Evolutionary conservation across 2,113 vertebrate species (phyloP).

Genomic region (Ctenodactylus gundi): DNA sequence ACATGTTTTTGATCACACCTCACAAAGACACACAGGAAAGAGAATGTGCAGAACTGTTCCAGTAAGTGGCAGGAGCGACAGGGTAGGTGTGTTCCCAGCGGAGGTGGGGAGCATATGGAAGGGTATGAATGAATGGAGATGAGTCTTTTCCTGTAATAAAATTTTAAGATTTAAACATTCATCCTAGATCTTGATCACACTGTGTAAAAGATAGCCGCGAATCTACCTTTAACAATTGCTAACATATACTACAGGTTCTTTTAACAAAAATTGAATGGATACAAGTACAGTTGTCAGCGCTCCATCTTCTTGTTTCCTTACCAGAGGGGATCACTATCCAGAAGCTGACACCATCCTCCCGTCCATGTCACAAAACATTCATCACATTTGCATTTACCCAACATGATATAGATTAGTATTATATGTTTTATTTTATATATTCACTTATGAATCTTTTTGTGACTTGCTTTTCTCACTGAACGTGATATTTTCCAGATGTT

Average conservation of each 20-base stretch:
- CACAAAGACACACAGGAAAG: no score
- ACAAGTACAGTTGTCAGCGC: not conserved
- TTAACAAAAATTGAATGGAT: not conserved
- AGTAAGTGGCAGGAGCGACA: no score
- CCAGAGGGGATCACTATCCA: not conserved
- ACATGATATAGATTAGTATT: not conserved
- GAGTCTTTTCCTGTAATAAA: no score
- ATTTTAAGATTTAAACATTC: no score
- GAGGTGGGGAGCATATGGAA: no score
- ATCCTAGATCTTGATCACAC: no score
- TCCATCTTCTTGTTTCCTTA: not conserved
- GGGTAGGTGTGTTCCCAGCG: no score
- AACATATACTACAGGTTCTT: not conserved
- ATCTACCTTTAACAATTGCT: not conserved
- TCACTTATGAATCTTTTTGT: not conserved
- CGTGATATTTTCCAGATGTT: not conserved
- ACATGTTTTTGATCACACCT: no score
- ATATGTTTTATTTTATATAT: not conserved
- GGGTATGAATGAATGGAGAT: no score
- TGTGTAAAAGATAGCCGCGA: not conserved
- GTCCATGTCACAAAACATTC: not conserved
- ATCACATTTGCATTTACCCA: no score
- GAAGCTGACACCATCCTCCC: not conserved
- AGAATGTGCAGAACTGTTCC: no score
- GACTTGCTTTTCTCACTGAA: not conserved